Conservation (phyloP, 2,888 invertebrate genomes). For the Unio pictorum region DNA sequence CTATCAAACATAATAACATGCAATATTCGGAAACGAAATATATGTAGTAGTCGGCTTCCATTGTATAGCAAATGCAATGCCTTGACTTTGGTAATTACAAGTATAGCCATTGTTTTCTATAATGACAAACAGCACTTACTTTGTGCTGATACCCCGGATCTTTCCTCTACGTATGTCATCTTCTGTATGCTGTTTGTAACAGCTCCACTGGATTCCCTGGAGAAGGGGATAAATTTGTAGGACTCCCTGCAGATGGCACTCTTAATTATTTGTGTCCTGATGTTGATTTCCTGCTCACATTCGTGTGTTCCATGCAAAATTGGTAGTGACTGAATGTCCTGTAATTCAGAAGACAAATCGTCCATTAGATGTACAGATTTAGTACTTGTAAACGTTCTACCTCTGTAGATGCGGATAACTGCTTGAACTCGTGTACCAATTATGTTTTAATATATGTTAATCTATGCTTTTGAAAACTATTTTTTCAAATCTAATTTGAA, state of each 20-base stretch:
- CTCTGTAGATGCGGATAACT: too few species aligned
- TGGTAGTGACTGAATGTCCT: conserved; percentile 68
- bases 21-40: too few species aligned
- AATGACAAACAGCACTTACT: conserved; percentile 13
- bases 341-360: conserved; percentile 1
- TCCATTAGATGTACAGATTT: too few species aligned
- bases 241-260: conserved; percentile 80
- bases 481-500: too few species aligned
- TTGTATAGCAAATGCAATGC: not conserved
- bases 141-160: conserved; percentile 17
- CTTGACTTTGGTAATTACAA: not conserved
- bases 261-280: conserved; percentile 77
- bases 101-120: not conserved
- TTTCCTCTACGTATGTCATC: conserved; percentile 51
- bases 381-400: too few species aligned
- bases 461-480: too few species aligned
- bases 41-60: not conserved
- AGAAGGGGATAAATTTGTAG: conserved; percentile 83
- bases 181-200: conserved; percentile 70
- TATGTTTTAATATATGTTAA: too few species aligned
- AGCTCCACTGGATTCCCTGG: conserved; percentile 73
- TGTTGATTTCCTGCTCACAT: conserved; percentile 78
- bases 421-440: too few species aligned
- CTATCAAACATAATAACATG: not conserved
- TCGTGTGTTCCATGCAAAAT: conserved; percentile 75